A percentile compares a stretch with the other conserved stretches of the same genome.
These are phyloP conservation scores for Atractosteus spatula DNA, from an alignment of 2,113 vertebrate species.

Conservation along the genomic window DNA sequence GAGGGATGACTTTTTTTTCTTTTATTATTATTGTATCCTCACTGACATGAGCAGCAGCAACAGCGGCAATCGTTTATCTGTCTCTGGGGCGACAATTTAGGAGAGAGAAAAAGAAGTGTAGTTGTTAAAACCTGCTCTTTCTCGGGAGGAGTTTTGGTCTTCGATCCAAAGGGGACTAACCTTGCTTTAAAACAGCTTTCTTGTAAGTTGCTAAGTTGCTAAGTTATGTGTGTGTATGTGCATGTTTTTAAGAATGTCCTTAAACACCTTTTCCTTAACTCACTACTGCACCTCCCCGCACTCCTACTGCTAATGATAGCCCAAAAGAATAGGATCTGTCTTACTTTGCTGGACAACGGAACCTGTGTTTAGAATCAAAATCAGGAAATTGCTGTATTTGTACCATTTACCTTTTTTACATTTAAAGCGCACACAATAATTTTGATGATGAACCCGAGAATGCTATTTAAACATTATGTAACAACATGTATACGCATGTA, in stretches of 20 bases:
- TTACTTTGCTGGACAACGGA: too few relatives aligned
- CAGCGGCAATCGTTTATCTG: background rate
- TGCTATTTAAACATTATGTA: too few relatives aligned
- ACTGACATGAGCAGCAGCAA: background rate
- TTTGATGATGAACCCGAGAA: too few relatives aligned
- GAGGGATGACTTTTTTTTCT: conserved; percentile 16
- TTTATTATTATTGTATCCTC: conserved; percentile 7
- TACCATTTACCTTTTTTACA: too few relatives aligned
- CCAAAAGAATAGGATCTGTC: too few relatives aligned
- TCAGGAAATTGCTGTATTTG: too few relatives aligned
- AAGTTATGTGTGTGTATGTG: background rate
- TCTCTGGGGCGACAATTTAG: background rate
- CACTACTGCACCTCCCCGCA: background rate
- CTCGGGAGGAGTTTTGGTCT: background rate
- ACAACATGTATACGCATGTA: too few relatives aligned
- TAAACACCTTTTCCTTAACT: background rate
- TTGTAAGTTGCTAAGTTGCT: conserved; percentile 8
- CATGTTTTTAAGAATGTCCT: background rate
- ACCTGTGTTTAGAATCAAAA: too few relatives aligned
- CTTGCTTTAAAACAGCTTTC: conserved; percentile 7
- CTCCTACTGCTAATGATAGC: too few relatives aligned
- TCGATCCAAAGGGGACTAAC: background rate
- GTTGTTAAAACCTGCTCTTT: background rate
- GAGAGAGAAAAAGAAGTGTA: background rate
- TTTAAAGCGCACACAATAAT: too few relatives aligned